Evolutionary conservation across 2,888 invertebrate genomes (phyloP), one percentile per base, ranked within the genome.

Genomic region (Eulithis testata): DNA sequence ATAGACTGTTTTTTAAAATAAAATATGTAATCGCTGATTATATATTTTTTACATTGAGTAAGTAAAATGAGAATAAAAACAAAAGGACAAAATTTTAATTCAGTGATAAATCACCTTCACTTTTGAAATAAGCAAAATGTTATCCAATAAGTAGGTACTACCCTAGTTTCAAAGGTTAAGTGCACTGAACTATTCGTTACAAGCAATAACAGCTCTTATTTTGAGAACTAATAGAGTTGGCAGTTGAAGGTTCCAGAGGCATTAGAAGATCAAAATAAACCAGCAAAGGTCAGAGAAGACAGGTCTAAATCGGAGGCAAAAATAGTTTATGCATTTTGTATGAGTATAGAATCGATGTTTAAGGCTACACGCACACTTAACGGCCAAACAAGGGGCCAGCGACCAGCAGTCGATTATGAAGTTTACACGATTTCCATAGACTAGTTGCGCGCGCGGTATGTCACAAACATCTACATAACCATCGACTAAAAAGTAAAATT

Each of bases 281-380:
- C 27, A 51, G 6, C 27, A 51, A 51, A 51, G 50, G 50, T 51
- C 50, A 51, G 14, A 51, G 14, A 44, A 31, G 45, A 45, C 49
- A 14, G 21, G 49, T 49, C 49, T 49, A 49, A 36, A 52, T 31
- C 51, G 8, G 31, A 50, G 51, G 36, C 51, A 27, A 27, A 52
- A 50, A 47, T 12, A 12, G 8, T 50, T 50, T 52, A 31, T 52
- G 51, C 51, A 52, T 52, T 52, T 31, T 12, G 45, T 31, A 45
- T 12, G n/a, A 56, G 31, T 7, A 9, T 9, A 2, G 47, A 8
- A n/a, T 63, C 60, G 31, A 31, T 31, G 21, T 31, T 31, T 31
- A 31, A 31, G 31, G 31, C 31, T 31, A 31, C 31, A 31, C 31
- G 31, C 31, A 3, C 31, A 31, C 31, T 31, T 31, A 31, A 6